These are phyloP conservation scores for Chrysoperla carnea DNA, from an alignment of 1,140 invertebrate species.

Conservation along the genomic window DNA sequence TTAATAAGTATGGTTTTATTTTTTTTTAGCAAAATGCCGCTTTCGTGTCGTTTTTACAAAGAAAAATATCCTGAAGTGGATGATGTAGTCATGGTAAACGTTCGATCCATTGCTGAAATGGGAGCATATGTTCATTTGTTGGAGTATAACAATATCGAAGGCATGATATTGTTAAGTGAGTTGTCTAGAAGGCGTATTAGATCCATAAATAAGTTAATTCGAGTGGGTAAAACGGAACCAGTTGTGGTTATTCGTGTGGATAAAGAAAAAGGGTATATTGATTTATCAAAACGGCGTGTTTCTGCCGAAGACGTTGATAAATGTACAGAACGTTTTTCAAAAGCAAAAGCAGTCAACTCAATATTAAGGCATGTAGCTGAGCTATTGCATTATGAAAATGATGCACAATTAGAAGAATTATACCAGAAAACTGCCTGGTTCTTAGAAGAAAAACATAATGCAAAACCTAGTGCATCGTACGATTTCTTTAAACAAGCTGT, in stretches of 20 bases:
- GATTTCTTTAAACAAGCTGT: conserved; percentile 98
- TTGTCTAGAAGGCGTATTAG: conserved; percentile 94
- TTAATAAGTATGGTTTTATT: conserved; percentile 4
- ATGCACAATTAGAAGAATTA: conserved; percentile 86
- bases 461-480: conserved; percentile 65
- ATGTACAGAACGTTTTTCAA: conserved; percentile 96
- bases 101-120: conserved; percentile 97
- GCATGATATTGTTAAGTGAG: conserved; percentile 90
- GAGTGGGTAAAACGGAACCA: conserved; percentile 96
- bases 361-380: conserved; percentile 95
- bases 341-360: conserved; percentile 97
- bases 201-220: conserved; percentile 98
- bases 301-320: conserved; percentile 95
- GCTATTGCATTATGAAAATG: conserved; percentile 74
- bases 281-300: conserved; percentile 96
- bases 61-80: conserved; percentile 97
- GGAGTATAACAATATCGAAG: conserved; percentile 98
- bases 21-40: conserved; percentile 53
- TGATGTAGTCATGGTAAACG: conserved; percentile 99
- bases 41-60: conserved; percentile 94
- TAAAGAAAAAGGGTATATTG: conserved; percentile 99
- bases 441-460: conserved; percentile 93
- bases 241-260: conserved; percentile 99
- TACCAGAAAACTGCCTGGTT: conserved; percentile 98
- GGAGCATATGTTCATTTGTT: conserved; percentile 96